phyloP scores from a whole-genome alignment of 2,888 invertebrate species.

The Nipponacmea schrenckii region DNA sequence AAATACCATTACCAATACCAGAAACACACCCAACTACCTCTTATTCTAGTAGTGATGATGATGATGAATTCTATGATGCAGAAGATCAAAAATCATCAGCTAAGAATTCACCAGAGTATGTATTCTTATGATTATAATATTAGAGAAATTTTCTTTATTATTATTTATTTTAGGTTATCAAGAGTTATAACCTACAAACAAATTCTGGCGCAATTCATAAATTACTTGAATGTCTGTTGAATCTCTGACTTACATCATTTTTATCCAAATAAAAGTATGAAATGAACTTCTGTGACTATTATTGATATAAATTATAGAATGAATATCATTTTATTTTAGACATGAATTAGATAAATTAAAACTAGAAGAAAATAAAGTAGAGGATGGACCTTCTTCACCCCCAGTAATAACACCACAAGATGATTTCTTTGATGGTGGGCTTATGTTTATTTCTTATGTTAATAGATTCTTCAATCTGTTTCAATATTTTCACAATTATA shows the following conservation, averaged over 20 bases:
- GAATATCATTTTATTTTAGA: not conserved
- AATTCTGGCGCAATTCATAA: no score
- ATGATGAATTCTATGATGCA: conserved; percentile 77
- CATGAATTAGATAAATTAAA: conserved; percentile 10
- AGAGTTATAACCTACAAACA: no score
- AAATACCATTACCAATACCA: not conserved
- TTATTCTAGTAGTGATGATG: conserved; percentile 96
- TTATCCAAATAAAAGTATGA: no score
- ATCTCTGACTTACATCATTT: no score
- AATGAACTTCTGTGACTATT: no score
- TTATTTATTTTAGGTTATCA: no score
- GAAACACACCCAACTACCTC: conserved; percentile 82
- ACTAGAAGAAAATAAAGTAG: conserved; percentile 9
- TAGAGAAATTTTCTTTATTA: no score
- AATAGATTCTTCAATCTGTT: conserved; percentile 9
- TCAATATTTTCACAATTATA: conserved; percentile 5
- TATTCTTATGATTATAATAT: not conserved
- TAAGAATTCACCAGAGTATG: conserved; percentile 37
- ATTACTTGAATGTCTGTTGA: no score
- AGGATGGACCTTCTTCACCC: conserved; percentile 21
- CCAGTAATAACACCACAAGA: conserved; percentile 52
- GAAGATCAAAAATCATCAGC: conserved; percentile 52
- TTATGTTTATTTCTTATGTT: conserved; percentile 18
- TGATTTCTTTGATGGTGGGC: conserved; percentile 63
- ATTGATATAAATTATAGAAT: no score